These are phyloP conservation scores for Idaea biselata DNA, from an alignment of 2,888 invertebrate genomes.

Conservation along the genomic window DNA sequence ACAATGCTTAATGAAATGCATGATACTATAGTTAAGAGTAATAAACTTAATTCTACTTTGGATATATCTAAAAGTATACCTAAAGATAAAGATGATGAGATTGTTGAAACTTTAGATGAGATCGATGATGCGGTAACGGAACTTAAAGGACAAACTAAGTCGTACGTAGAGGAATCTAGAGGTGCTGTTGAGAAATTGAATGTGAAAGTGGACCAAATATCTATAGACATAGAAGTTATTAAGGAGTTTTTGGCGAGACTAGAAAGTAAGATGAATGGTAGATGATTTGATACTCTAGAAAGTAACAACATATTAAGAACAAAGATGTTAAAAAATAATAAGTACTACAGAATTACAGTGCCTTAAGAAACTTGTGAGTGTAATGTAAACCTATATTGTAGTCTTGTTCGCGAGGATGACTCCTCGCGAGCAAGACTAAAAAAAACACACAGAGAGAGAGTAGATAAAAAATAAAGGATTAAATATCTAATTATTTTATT, in stretches of 20 bases:
- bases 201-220: constrained; percentile 64
- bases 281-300: not conserved
- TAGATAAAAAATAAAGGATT: no score
- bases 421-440: no score
- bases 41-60: constrained; percentile 28
- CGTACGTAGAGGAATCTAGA: constrained; percentile 46
- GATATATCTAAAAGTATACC: constrained; percentile 21
- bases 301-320: no score
- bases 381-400: no score
- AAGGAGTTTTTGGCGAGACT: constrained; percentile 57
- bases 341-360: no score
- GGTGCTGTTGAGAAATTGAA: constrained; percentile 51
- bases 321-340: no score
- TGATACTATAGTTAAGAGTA: constrained; percentile 48
- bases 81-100: constrained; percentile 46
- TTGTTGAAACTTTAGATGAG: constrained; percentile 52
- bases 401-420: no score
- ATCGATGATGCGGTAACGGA: constrained; percentile 53
- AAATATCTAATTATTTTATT: no score
- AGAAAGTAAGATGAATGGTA: constrained; percentile 53
- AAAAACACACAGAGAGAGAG: no score
- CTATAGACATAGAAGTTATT: constrained; percentile 57
- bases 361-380: no score
- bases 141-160: constrained; percentile 50
- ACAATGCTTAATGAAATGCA: constrained; percentile 62